phyloP scores from a whole-genome alignment of 2,888 invertebrate species.

The Tetragnatha montana region DNA sequence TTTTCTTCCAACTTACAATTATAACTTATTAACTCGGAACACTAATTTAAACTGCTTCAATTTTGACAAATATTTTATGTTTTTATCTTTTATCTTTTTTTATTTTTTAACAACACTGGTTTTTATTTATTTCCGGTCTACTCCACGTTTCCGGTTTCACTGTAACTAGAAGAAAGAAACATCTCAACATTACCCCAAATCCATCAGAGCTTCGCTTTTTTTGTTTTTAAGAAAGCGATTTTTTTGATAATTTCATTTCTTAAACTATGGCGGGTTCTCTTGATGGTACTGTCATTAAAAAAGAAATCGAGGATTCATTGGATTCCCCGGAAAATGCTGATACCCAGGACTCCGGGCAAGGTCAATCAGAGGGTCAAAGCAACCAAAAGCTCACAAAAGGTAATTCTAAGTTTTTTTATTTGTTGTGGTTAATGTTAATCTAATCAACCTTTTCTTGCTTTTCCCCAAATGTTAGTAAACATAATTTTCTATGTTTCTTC shows the following conservation, averaged over 20 bases:
- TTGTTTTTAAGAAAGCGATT: background rate
- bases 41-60: too few species aligned
- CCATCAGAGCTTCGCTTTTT: background rate
- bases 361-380: constrained; percentile 42
- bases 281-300: constrained; percentile 48
- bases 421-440: too few species aligned
- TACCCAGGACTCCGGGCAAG: constrained; percentile 40
- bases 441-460: background rate
- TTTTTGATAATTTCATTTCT: constrained; percentile 8
- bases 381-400: constrained; percentile 51
- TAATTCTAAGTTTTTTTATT: constrained; percentile 14
- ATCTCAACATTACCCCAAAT: background rate
- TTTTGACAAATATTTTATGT: too few species aligned
- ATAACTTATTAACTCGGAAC: too few species aligned
- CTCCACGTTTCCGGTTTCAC: too few species aligned
- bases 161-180: background rate
- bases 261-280: constrained; percentile 48
- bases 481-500: background rate
- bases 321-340: constrained; percentile 57
- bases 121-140: too few species aligned
- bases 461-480: background rate
- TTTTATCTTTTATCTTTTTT: too few species aligned
- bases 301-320: constrained; percentile 48
- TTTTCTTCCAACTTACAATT: too few species aligned
- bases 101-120: too few species aligned